Percentiles rank a stretch among this genome's conserved stretches.
Evolutionary conservation across 1,140 invertebrate genomes (phyloP).

Genomic region (Melanaphis sacchari): DNA sequence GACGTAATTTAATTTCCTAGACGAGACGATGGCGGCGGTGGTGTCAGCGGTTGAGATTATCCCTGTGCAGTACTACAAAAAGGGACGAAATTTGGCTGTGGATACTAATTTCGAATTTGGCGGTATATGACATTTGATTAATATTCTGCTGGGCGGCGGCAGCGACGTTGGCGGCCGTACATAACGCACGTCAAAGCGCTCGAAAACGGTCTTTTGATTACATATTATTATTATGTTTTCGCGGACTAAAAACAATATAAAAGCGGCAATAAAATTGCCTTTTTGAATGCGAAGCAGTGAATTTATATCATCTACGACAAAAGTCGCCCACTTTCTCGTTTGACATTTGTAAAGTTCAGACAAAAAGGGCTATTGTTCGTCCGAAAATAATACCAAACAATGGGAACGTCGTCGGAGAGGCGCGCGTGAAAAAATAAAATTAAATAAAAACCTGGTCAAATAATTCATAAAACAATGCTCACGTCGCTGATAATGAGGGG

Average conservation of each 20-base stretch:
- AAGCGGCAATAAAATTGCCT: constrained; percentile 39
- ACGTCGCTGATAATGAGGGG: not conserved
- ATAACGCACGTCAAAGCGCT: not conserved
- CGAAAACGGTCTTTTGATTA: constrained; percentile 44
- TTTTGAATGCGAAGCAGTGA: not conserved
- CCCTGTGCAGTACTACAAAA: constrained; percentile 29
- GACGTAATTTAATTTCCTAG: constrained; percentile 55
- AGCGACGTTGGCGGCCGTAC: not conserved
- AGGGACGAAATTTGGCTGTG: constrained; percentile 46
- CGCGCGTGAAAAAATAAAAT: constrained; percentile 29
- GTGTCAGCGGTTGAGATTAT: constrained; percentile 48
- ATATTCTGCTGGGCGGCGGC: constrained; percentile 13
- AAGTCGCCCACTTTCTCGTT: constrained; percentile 56
- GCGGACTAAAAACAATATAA: constrained; percentile 34
- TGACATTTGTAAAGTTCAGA: constrained; percentile 52
- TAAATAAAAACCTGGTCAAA: constrained; percentile 52
- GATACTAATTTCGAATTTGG: constrained; percentile 54
- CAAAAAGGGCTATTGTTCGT: constrained; percentile 52
- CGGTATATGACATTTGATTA: constrained; percentile 50
- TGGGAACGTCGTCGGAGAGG: constrained; percentile 24
- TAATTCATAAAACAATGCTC: constrained; percentile 55
- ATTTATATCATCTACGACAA: constrained; percentile 45
- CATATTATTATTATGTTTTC: constrained; percentile 38
- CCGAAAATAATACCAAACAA: constrained; percentile 48
- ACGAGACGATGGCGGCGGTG: not conserved